A percentile compares a stretch with the other conserved stretches of the same genome.
phyloP scores from a whole-genome alignment of 2,888 invertebrate species.

The Aphrophora alni region DNA sequence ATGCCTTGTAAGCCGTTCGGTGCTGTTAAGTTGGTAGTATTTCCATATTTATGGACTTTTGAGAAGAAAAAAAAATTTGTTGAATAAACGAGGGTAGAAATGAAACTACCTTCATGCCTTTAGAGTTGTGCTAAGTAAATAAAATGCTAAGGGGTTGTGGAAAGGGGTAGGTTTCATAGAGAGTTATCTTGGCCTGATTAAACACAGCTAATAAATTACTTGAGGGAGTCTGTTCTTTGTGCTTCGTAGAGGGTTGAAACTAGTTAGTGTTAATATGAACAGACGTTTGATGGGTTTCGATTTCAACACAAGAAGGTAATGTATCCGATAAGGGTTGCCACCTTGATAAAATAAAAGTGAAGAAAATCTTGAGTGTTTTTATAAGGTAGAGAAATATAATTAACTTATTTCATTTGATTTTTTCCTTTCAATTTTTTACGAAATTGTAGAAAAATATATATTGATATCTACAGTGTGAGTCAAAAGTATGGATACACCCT shows the following conservation, averaged over 20 bases:
- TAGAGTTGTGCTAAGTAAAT: not conserved
- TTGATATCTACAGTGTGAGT: too few species aligned
- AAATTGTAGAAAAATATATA: too few species aligned
- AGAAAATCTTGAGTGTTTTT: too few species aligned
- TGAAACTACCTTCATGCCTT: not conserved
- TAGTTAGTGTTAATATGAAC: not conserved
- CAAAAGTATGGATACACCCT: too few species aligned
- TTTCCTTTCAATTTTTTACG: too few species aligned
- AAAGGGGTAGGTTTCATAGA: not conserved
- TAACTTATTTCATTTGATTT: too few species aligned
- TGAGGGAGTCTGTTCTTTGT: not conserved
- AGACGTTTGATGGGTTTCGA: not conserved
- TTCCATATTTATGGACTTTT: not conserved
- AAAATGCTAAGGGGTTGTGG: not conserved
- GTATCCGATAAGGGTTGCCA: not conserved
- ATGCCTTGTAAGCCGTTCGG: not conserved
- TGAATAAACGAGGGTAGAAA: not conserved
- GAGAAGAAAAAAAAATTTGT: not conserved
- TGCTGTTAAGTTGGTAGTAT: not conserved
- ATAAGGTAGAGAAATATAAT: too few species aligned
- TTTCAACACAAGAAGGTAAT: not conserved
- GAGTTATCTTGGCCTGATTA: conserved; percentile 4
- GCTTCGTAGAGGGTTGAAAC: not conserved
- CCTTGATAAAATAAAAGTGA: not conserved
- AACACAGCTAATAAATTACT: not conserved